Percentiles rank a stretch among this genome's conserved stretches.
Evolutionary conservation across 1,140 invertebrate species (phyloP).

Genomic region (Drosophila dunni): DNA sequence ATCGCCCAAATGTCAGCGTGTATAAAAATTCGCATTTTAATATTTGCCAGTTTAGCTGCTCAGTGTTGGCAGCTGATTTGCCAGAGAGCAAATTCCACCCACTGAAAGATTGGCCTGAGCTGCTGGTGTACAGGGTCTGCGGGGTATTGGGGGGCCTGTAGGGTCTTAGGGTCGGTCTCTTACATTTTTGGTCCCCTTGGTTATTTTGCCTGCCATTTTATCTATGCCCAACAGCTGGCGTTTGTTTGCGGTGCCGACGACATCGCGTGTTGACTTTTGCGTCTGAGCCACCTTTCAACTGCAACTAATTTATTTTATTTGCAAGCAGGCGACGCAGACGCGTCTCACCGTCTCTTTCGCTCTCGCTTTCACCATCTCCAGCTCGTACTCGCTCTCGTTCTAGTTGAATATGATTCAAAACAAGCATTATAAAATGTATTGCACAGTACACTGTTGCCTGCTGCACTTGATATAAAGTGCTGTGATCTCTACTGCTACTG

Average conservation of each 20-base stretch:
- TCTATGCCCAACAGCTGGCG: slow-evolving; percentile 78
- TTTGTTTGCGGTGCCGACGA: slow-evolving; percentile 79
- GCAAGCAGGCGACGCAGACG: slow-evolving; percentile 59
- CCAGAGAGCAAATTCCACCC: slow-evolving; percentile 26
- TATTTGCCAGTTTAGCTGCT: slow-evolving; percentile 79
- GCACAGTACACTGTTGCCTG: slow-evolving; percentile 37
- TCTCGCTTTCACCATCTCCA: too few species aligned
- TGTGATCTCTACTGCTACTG: slow-evolving; percentile 47
- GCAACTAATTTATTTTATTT: slow-evolving; percentile 83
- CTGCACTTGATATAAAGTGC: slow-evolving; percentile 71
- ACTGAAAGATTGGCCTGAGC: too few species aligned
- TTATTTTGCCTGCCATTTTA: slow-evolving; percentile 79
- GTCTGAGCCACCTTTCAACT: slow-evolving; percentile 81
- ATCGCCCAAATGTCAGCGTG: slow-evolving; percentile 73
- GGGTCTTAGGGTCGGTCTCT: slow-evolving; percentile 19
- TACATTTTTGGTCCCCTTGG: slow-evolving; percentile 33
- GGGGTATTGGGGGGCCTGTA: too few species aligned
- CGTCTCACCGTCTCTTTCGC: not conserved
- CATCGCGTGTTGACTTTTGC: slow-evolving; percentile 81
- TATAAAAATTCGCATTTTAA: slow-evolving; percentile 83
- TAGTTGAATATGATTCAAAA: slow-evolving; percentile 75
- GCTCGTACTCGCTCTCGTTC: not conserved
- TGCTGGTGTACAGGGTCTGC: too few species aligned
- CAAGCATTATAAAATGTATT: slow-evolving; percentile 80
- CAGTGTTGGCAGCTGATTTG: slow-evolving; percentile 77